phyloP scores from a whole-genome alignment of 2,797 vertebrate species.

The Syndactyla subalaris region DNA sequence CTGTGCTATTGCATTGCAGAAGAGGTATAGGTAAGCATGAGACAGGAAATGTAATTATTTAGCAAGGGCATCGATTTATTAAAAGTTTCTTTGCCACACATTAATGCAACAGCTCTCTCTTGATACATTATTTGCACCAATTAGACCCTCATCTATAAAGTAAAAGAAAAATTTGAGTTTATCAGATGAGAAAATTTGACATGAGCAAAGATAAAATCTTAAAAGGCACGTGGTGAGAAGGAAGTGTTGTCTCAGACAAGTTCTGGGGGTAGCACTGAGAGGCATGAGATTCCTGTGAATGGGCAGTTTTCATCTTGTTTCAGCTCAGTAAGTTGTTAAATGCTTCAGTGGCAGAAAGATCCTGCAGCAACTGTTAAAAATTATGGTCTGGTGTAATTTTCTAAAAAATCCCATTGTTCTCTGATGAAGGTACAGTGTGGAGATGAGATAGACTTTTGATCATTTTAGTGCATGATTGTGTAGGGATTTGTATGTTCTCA shows the following conservation, averaged over 20 bases:
- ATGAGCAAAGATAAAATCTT: background rate
- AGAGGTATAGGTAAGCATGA: background rate
- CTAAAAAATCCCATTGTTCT: background rate
- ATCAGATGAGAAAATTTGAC: background rate
- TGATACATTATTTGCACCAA: background rate
- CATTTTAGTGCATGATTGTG: background rate
- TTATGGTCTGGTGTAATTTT: background rate
- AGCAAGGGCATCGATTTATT: background rate
- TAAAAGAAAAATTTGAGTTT: background rate
- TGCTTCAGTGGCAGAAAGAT: background rate
- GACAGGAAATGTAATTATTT: background rate
- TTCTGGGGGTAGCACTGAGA: background rate
- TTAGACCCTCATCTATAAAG: background rate
- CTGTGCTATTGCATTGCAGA: background rate
- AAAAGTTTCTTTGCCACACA: background rate
- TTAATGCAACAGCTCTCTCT: background rate
- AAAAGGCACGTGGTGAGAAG: background rate
- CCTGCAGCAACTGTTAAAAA: background rate
- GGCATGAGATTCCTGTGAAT: background rate
- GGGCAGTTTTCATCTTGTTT: background rate
- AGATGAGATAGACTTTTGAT: background rate
- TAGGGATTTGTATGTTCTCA: background rate
- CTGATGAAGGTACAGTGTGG: background rate
- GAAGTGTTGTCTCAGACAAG: rapidly evolving
- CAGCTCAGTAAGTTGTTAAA: background rate